Evolutionary conservation across 1,140 invertebrate genomes (phyloP), one percentile per base, ranked within the genome.

Genomic region (Chionoecetes opilio): DNA sequence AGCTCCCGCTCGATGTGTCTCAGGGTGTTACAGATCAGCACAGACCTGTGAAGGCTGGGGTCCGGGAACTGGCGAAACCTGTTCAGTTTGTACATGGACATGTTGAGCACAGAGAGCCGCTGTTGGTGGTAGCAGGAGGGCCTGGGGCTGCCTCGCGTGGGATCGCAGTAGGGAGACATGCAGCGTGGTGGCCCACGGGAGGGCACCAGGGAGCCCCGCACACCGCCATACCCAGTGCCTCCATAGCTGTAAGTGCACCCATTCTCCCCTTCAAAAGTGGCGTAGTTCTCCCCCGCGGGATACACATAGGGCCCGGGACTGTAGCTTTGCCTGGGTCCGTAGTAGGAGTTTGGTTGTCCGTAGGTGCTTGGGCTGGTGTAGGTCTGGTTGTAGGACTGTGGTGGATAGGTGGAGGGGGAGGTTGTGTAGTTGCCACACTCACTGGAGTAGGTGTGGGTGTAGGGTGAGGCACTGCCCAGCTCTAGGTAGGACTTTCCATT

Each of bases 11-110:
- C 99, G 96, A 99, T 98, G 96, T 98, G 98, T 97, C 99, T 98
- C 89, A 99, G 97, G 11, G 99, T 99, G 97, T 99, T 99, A 97
- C 99, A 99, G 96, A 99, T 99, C 82, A 99, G 98, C 96, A 99
- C 99, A 6, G 99, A 99, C 82, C 99, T 98, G 92, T 98, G 98
- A n/a, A 99, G 97, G 94, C 98, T 98, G 26, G 99, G 99, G 97
- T 99, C 99, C 2, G 98, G 98, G 95, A 98, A 98, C 97, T 99
- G 98, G 32, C 98, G 98, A 96, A 98, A 98, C 96, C 98, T 97
- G 92, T 98, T 98, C 93, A 99, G 97, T 97, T 99, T 99, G 97
- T 98, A 98, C 98, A 99, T 99, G 91, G 99, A 99, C 84, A 99
- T 98, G 97, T 99, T 99, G 96, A 99, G 98, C 96, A 99, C 98